Percentiles rank a stretch among this genome's conserved stretches.
phyloP scores from a whole-genome alignment of 2,113 vertebrate species.

The Pterocles orientalis region DNA sequence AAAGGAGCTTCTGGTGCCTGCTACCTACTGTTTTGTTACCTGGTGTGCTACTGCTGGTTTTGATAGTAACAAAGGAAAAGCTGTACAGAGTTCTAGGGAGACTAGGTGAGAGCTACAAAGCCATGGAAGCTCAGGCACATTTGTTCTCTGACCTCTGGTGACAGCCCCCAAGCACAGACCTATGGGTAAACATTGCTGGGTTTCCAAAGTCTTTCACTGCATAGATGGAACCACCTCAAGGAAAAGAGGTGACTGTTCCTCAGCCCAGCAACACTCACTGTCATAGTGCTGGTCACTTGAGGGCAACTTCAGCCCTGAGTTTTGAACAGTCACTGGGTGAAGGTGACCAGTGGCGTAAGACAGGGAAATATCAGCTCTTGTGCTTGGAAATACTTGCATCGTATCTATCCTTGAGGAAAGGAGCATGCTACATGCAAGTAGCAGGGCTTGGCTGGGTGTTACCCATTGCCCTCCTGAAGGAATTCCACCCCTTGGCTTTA shows the following conservation, averaged over 20 bases:
- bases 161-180: neutral
- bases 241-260: neutral
- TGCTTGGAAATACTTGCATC: neutral
- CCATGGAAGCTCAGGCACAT: neutral
- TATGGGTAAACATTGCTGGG: neutral
- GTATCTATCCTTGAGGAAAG: neutral
- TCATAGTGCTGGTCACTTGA: neutral
- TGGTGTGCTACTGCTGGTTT: neutral
- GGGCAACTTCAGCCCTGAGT: neutral
- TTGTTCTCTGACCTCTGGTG: neutral
- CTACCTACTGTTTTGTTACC: neutral
- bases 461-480: neutral
- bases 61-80: neutral
- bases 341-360: neutral
- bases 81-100: neutral
- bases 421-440: neutral
- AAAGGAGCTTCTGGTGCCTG: neutral
- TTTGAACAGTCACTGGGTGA: neutral
- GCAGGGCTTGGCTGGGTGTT: neutral
- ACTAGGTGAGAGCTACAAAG: neutral
- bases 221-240: neutral
- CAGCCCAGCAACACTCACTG: neutral
- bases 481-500: neutral
- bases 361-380: neutral
- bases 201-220: neutral